Evolutionary conservation across 2,888 invertebrate genomes (phyloP).

Genomic region (Dexiosoma caninum): DNA sequence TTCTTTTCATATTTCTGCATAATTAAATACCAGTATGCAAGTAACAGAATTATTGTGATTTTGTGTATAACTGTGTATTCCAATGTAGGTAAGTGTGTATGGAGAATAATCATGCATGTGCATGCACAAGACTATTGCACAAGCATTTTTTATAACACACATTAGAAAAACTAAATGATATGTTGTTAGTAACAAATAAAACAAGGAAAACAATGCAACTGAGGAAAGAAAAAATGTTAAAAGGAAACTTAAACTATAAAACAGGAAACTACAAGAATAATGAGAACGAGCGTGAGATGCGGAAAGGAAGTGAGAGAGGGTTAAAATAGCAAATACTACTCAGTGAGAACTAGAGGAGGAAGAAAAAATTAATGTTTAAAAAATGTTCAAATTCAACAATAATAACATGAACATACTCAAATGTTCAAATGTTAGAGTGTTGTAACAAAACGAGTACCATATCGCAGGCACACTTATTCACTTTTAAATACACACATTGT

Average conservation of each 20-base stretch:
- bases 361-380: background rate
- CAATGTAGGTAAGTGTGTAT: background rate
- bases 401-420: constrained; percentile 53
- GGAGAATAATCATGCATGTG: background rate
- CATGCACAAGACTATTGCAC: constrained; percentile 6
- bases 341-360: constrained; percentile 1
- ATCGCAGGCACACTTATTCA: background rate
- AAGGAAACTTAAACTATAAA: constrained; percentile 58
- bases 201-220: constrained; percentile 39
- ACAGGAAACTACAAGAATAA: constrained; percentile 47
- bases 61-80: background rate
- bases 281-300: constrained; percentile 1
- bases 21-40: background rate
- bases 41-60: background rate
- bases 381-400: constrained; percentile 24
- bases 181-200: constrained; percentile 18
- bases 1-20: background rate
- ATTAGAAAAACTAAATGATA: constrained; percentile 37
- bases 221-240: constrained; percentile 38
- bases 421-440: constrained; percentile 41
- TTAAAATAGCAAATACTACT: background rate
- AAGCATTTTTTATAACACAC: constrained; percentile 58
- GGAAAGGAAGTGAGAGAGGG: background rate
- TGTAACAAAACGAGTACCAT: constrained; percentile 42
- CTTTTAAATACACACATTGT: background rate